Conservation (phyloP, 2,113 vertebrate species). For the Hippocampus comes region DNA sequence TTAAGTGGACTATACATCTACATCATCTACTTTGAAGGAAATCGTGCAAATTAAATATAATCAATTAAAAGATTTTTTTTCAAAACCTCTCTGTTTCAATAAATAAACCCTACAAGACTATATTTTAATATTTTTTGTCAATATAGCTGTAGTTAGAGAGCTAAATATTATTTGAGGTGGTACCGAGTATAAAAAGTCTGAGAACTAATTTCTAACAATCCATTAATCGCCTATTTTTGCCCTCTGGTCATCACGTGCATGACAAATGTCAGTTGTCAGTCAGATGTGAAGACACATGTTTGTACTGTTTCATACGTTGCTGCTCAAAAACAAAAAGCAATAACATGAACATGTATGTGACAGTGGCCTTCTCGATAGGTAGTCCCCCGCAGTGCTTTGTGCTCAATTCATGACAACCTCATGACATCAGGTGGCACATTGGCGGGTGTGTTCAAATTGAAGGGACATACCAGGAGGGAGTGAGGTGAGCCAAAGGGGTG, state of each 20-base stretch:
- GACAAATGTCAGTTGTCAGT: neutral
- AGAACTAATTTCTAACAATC: too few relatives aligned
- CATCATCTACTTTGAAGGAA: too few relatives aligned
- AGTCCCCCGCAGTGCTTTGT: neutral
- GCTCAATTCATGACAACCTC: neutral
- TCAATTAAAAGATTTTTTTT: too few relatives aligned
- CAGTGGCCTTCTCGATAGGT: neutral
- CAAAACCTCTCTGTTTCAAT: too few relatives aligned
- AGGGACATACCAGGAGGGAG: conserved; percentile 17
- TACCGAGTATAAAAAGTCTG: too few relatives aligned
- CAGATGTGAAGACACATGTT: neutral
- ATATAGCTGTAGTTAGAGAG: too few relatives aligned
- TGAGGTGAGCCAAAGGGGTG: conserved; percentile 50
- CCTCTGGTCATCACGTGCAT: neutral
- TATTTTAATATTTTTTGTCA: too few relatives aligned
- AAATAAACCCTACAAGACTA: too few relatives aligned
- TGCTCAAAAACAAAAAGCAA: neutral
- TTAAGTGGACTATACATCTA: too few relatives aligned
- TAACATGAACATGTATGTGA: neutral
- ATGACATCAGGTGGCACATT: neutral
- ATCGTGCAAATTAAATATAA: too few relatives aligned
- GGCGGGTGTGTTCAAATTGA: conserved; percentile 11
- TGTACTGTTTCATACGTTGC: neutral
- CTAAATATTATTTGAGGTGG: too few relatives aligned
- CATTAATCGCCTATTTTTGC: too few relatives aligned